Percentiles rank a stretch among this genome's conserved stretches.
phyloP scores from a whole-genome alignment of 2,113 vertebrate species.

The Colius striatus region DNA sequence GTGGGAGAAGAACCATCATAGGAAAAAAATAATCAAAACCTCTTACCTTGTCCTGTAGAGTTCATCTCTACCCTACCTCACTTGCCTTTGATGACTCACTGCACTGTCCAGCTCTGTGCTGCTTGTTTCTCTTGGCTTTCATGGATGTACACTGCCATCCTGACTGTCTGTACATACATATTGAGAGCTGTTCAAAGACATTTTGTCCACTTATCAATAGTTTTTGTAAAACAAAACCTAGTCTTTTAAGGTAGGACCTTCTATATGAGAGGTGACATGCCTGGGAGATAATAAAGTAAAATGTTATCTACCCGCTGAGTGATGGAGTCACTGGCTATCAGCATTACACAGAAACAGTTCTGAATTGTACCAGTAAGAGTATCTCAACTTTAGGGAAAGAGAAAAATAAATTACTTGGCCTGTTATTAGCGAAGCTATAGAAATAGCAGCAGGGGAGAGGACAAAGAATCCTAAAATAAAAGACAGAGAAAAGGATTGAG shows the following conservation, averaged over 20 bases:
- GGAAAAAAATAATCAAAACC: neutral
- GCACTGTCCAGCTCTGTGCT: neutral
- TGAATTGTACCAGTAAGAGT: neutral
- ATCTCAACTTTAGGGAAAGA: neutral
- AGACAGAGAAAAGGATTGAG: conserved; percentile 34
- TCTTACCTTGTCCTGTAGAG: neutral
- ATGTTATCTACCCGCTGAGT: neutral
- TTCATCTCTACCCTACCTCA: neutral
- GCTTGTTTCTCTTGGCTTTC: neutral
- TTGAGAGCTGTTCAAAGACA: neutral
- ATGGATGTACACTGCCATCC: neutral
- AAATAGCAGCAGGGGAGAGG: conserved; percentile 17
- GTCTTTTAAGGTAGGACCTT: neutral
- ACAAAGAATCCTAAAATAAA: conserved; percentile 32
- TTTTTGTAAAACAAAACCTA: neutral
- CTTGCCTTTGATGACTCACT: neutral
- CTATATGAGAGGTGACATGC: neutral
- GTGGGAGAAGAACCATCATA: neutral
- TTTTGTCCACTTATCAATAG: neutral
- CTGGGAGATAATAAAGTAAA: neutral
- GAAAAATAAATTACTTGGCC: neutral
- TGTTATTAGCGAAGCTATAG: conserved; percentile 32
- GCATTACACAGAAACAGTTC: neutral
- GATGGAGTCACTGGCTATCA: neutral
- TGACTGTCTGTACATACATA: neutral